Evolutionary conservation across 1,140 invertebrate species (phyloP), one percentile per base, ranked within the genome.

Genomic region (Frieseomelitta varia): DNA sequence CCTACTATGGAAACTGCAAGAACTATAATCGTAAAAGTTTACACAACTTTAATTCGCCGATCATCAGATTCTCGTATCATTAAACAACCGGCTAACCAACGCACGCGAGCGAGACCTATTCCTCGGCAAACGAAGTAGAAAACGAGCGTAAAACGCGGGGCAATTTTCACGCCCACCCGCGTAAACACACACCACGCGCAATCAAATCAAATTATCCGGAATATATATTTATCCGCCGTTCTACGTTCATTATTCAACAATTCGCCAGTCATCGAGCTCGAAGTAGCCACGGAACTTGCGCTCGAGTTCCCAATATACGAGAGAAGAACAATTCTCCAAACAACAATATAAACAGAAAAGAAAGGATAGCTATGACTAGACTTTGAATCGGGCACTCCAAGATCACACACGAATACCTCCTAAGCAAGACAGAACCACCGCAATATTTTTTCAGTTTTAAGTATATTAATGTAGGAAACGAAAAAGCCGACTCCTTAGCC

Each of bases 81-180:
- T 76, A 76, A 76, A 61, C 56, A 61, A n/a, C 11, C 56, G 14
- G 17, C 34, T 76, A 58, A 17, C 19, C 30, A 30, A 39, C 30
- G 34, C 34, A 61, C 55, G 34, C 63, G n/a, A 65, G 75, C 47
- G 61, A 58, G 51, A 68, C 63, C 76, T 65, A 78, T 78, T 78
- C 55, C 14, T n/a, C 30, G 27, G 39, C 55, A 47, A 47, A 27
- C 68, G 68, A 80, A 63, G 55, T 58, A 73, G 65, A 73, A 51
- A 74, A 75, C 71, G 63, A 74, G 58, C 80, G 71, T 81, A 53
- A 74, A 81, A 81, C 30, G 61, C 71, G 17, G 1, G 1, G 56
- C 80, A 65, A 81, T 81, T 81, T 75, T 56, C 80, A 63, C 56
- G 55, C 21, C 80, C 15, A 27, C 55, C 73, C 27, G 11, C 34